Percentiles rank a stretch among this genome's conserved stretches.
Evolutionary conservation across 1,140 invertebrate species (phyloP).

Genomic region (Sesamia nonagrioides): DNA sequence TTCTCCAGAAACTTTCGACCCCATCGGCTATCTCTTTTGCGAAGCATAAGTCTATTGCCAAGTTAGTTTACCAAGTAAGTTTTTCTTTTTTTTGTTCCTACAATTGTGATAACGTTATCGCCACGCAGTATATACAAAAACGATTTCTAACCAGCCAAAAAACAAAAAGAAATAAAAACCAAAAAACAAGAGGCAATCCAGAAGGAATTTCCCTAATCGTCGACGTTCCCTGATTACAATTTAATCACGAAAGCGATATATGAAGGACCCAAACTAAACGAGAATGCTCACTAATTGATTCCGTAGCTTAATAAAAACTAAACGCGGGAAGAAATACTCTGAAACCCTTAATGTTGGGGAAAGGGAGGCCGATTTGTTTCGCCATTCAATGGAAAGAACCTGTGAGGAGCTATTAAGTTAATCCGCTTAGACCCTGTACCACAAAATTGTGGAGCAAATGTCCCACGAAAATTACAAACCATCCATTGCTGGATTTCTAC

Average conservation of each 20-base stretch:
- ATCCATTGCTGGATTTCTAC: constrained; percentile 49
- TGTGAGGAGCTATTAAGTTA: constrained; percentile 78
- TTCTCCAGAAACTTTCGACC: too few species aligned
- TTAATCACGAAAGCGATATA: constrained; percentile 36
- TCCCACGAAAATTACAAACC: background rate
- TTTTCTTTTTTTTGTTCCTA: too few species aligned
- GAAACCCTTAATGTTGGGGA: constrained; percentile 59
- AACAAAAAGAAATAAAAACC: background rate
- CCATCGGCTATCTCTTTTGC: too few species aligned
- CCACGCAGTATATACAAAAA: too few species aligned
- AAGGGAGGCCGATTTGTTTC: constrained; percentile 67
- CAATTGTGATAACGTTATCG: too few species aligned
- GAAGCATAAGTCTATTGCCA: too few species aligned
- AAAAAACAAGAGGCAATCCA: constrained; percentile 18
- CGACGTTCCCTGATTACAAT: constrained; percentile 3
- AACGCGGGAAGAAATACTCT: constrained; percentile 34
- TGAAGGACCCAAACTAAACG: background rate
- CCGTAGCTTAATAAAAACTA: constrained; percentile 43
- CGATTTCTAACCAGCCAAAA: background rate
- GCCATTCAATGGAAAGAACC: constrained; percentile 74
- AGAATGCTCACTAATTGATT: constrained; percentile 37
- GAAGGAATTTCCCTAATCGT: background rate
- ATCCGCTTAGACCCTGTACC: constrained; percentile 68
- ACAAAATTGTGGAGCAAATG: background rate
- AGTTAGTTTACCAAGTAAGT: too few species aligned